A percentile compares a stretch with the other conserved stretches of the same genome.
phyloP scores from a whole-genome alignment of 2,113 vertebrate genomes.

The Apus apus region DNA sequence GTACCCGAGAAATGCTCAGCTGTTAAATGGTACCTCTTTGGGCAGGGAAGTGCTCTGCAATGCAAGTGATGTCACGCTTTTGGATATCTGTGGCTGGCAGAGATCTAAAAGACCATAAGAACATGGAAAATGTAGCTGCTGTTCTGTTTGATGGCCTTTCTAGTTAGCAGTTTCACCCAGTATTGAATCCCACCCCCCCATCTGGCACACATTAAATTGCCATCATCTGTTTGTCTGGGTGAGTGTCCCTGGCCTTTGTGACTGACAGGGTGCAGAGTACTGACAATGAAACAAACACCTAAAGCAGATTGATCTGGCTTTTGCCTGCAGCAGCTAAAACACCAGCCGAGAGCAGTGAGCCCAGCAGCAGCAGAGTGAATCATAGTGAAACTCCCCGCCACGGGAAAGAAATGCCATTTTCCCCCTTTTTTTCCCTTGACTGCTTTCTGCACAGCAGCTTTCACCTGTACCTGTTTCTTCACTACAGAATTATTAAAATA shows the following conservation, averaged over 20 bases:
- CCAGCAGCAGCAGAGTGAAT: neutral
- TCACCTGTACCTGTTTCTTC: neutral
- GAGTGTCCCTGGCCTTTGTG: neutral
- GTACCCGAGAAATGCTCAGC: neutral
- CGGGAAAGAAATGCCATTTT: neutral
- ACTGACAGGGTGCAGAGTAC: neutral
- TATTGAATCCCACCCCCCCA: neutral
- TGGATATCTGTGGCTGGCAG: slow-evolving; percentile 10
- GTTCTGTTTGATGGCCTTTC: neutral
- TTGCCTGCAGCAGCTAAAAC: slow-evolving; percentile 49
- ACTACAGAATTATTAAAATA: neutral
- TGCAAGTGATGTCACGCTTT: neutral
- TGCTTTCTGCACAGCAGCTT: neutral
- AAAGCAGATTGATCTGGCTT: slow-evolving; percentile 46
- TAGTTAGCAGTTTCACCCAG: neutral
- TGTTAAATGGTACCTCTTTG: neutral
- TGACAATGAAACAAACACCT: slow-evolving; percentile 13
- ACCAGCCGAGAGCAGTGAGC: neutral
- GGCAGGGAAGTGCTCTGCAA: slow-evolving; percentile 29
- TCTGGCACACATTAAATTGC: slow-evolving; percentile 24
- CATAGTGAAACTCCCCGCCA: neutral
- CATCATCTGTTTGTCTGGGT: slow-evolving; percentile 4
- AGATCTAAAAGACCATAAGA: neutral
- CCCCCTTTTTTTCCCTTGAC: neutral
- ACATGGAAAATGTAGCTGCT: neutral